Percentiles rank a stretch among this genome's conserved stretches.
phyloP scores from a whole-genome alignment of 2,888 invertebrate species.

The Creontiades dilutus region DNA sequence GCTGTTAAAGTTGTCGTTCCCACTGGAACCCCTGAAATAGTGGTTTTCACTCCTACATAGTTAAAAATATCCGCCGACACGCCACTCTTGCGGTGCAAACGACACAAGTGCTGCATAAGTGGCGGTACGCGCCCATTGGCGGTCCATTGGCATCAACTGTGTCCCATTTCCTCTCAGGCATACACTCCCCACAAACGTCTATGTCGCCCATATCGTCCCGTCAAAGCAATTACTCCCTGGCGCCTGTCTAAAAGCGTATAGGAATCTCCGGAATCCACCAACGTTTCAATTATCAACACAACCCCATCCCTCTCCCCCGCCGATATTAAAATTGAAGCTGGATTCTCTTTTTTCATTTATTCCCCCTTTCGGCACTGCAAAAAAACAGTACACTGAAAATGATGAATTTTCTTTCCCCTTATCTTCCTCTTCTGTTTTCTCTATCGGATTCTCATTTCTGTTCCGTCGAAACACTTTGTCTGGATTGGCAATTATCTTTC shows the following conservation, averaged over 20 bases:
- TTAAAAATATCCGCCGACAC: not conserved
- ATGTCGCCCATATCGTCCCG: not conserved
- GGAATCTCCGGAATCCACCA: slow-evolving; percentile 30
- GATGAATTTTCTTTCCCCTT: not conserved
- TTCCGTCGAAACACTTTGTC: not conserved
- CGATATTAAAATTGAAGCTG: slow-evolving; percentile 13
- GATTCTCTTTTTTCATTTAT: not conserved
- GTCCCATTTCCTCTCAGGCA: slow-evolving; percentile 28
- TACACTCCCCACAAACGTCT: not conserved
- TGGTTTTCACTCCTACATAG: not conserved
- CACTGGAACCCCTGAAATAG: not conserved
- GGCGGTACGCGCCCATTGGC: not conserved
- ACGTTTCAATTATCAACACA: slow-evolving; percentile 35
- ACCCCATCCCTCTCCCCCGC: not conserved
- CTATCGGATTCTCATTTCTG: not conserved
- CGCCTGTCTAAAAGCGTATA: slow-evolving; percentile 31
- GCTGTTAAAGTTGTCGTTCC: too few relatives aligned
- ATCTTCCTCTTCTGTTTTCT: not conserved
- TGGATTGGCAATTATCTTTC: not conserved
- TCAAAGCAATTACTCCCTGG: slow-evolving; percentile 31
- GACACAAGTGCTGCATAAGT: slow-evolving; percentile 4
- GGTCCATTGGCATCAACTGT: slow-evolving; percentile 31
- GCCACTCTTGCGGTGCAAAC: not conserved
- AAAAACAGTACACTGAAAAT: slow-evolving; percentile 29
- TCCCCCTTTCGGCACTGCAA: not conserved